A percentile compares a stretch with the other conserved stretches of the same genome.
phyloP scores from a whole-genome alignment of 2,797 vertebrate genomes.

The Muscicapa striata region DNA sequence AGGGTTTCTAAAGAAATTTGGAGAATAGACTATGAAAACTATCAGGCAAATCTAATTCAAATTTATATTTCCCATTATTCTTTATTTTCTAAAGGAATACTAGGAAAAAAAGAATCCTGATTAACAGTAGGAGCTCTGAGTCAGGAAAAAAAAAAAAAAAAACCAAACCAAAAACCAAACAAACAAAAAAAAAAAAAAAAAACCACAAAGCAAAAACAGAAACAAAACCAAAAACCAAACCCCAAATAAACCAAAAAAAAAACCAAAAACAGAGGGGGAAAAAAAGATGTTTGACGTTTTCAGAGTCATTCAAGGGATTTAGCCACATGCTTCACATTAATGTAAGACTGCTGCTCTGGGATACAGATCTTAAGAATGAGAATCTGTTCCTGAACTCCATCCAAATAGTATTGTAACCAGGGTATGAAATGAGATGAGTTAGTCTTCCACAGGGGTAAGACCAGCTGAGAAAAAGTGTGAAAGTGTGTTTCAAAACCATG shows the following conservation, averaged over 20 bases:
- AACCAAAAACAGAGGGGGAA: neutral
- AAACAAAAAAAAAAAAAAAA: neutral
- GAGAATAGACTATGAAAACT: neutral
- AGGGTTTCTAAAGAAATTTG: neutral
- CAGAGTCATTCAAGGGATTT: constrained; percentile 35
- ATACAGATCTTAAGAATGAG: constrained; percentile 51
- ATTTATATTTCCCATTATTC: neutral
- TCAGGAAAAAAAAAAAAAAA: neutral
- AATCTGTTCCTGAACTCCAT: constrained; percentile 50
- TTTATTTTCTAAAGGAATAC: neutral
- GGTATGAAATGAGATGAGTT: constrained; percentile 47
- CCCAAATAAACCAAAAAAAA: no score
- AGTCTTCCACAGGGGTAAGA: constrained; percentile 44
- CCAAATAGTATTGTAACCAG: constrained; percentile 40
- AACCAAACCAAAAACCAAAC: no score
- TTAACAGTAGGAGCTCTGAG: neutral
- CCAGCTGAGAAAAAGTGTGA: constrained; percentile 7
- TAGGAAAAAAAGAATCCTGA: neutral
- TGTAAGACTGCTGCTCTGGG: constrained; percentile 29
- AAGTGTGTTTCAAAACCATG: neutral
- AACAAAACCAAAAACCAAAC: no score
- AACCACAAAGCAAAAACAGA: no score
- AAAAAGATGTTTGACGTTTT: neutral
- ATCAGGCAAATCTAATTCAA: neutral
- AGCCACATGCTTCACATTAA: constrained; percentile 61